phyloP scores from a whole-genome alignment of 1,140 invertebrate species.

The Rhyacophila brunnea region DNA sequence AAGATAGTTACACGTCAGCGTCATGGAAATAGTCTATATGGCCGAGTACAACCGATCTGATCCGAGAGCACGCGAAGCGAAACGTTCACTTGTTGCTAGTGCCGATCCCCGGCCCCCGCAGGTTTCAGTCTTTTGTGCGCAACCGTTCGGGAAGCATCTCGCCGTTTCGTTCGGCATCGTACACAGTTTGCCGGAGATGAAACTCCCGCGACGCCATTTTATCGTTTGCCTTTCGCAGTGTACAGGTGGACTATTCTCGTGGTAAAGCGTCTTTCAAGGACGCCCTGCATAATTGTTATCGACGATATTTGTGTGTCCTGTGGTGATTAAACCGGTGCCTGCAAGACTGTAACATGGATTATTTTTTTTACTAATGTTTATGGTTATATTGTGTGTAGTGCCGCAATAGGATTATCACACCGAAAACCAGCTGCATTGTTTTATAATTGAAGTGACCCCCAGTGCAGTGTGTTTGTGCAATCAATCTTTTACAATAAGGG shows the following conservation, averaged over 20 bases:
- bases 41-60: slow-evolving; percentile 10
- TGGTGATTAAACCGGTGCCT: background rate
- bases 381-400: too few species aligned
- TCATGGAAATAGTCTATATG: slow-evolving; percentile 5
- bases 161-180: slow-evolving; percentile 7
- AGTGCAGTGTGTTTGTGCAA: too few species aligned
- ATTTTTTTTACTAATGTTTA: too few species aligned
- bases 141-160: slow-evolving; percentile 8
- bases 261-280: slow-evolving; percentile 10
- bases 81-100: slow-evolving; percentile 27
- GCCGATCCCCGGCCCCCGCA: background rate
- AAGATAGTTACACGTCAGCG: slow-evolving; percentile 10
- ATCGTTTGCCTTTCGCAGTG: slow-evolving; percentile 15
- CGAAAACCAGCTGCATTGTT: too few species aligned
- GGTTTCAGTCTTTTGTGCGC: slow-evolving; percentile 24
- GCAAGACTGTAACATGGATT: too few species aligned
- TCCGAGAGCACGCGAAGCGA: slow-evolving; percentile 15
- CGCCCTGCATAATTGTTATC: slow-evolving; percentile 3
- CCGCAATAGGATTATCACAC: too few species aligned
- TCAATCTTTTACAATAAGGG: too few species aligned
- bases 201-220: slow-evolving; percentile 26
- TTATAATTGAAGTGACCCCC: too few species aligned
- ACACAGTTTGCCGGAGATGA: slow-evolving; percentile 2
- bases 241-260: slow-evolving; percentile 8
- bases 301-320: background rate